Percentiles rank a stretch among this genome's conserved stretches.
These are phyloP conservation scores for Podabrus alpinus DNA, from an alignment of 2,888 invertebrate genomes.

Conservation along the genomic window DNA sequence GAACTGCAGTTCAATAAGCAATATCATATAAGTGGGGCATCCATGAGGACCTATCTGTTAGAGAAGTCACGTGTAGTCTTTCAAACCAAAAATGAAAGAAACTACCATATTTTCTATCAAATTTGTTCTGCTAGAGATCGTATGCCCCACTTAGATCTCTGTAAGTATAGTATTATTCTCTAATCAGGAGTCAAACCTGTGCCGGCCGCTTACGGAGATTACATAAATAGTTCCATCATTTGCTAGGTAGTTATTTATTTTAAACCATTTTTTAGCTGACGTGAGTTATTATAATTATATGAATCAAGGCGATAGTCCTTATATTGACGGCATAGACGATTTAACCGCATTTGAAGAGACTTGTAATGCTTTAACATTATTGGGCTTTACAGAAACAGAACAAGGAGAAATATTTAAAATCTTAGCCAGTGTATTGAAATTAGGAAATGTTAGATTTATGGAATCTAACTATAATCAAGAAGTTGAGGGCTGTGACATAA, in stretches of 20 bases:
- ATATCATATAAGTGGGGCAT: conserved; percentile 88
- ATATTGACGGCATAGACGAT: conserved; percentile 87
- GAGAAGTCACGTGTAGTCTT: conserved; percentile 97
- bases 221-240: background rate
- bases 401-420: conserved; percentile 83
- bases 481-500: conserved; percentile 69
- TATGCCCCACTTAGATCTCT: conserved; percentile 71
- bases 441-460: conserved; percentile 80
- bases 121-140: conserved; percentile 80
- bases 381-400: conserved; percentile 79
- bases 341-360: conserved; percentile 81
- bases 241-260: no score
- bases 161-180: conserved; percentile 57
- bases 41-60: conserved; percentile 95
- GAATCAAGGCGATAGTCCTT: conserved; percentile 81
- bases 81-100: conserved; percentile 90
- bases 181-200: no score
- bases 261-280: conserved; percentile 68
- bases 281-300: conserved; percentile 80
- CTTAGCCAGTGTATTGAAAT: conserved; percentile 85
- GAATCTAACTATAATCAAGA: conserved; percentile 63
- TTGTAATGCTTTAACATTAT: conserved; percentile 68
- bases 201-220: no score
- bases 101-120: conserved; percentile 99
- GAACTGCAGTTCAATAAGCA: conserved; percentile 88